phyloP scores from a whole-genome alignment of 2,888 invertebrate genomes.

The Dysmachus trigonus region DNA sequence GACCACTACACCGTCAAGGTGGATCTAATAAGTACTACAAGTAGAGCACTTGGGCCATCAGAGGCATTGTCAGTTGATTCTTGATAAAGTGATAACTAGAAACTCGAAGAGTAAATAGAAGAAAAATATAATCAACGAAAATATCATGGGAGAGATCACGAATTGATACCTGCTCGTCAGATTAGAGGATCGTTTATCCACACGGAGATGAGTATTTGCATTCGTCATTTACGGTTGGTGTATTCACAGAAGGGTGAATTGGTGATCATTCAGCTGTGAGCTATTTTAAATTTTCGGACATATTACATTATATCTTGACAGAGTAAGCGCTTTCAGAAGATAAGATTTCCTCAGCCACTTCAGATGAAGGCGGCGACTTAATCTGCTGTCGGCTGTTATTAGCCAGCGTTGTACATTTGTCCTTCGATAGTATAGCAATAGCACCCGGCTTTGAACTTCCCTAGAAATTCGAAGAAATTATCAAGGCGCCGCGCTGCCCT shows the following conservation, averaged over 20 bases:
- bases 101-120: conserved; percentile 20
- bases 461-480: not conserved
- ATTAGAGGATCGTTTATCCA: not conserved
- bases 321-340: not conserved
- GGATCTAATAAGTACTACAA: conserved; percentile 16
- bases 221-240: not conserved
- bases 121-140: not conserved
- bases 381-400: not conserved
- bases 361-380: not conserved
- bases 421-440: not conserved
- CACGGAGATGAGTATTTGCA: not conserved
- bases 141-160: not conserved
- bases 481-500: not conserved
- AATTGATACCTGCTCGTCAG: not conserved
- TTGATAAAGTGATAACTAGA: conserved; percentile 37
- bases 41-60: conserved; percentile 5
- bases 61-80: conserved; percentile 14
- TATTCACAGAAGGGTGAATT: not conserved
- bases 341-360: not conserved
- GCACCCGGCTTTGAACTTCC: not conserved
- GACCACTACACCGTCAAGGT: conserved; percentile 21
- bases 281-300: not conserved
- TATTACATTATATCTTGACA: not conserved
- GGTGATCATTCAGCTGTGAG: not conserved
- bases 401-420: not conserved